phyloP scores from a whole-genome alignment of 1,140 invertebrate species.

The Cydia splendana region DNA sequence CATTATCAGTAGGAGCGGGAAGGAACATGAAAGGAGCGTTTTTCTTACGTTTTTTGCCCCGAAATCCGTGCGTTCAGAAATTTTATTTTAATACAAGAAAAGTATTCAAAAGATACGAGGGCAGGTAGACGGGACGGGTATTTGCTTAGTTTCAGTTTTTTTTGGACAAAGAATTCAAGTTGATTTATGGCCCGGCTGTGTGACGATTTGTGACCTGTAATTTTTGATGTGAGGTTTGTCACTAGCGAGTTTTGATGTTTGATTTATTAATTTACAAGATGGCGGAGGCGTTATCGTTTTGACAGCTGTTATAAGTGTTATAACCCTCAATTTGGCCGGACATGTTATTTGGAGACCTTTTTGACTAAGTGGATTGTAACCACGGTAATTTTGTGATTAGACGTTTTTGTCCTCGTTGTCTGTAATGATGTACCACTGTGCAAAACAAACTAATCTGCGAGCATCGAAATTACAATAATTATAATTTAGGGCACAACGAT shows the following conservation, averaged over 20 bases:
- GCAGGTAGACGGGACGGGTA: constrained; percentile 72
- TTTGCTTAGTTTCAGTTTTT: constrained; percentile 72
- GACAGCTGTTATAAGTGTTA: constrained; percentile 47
- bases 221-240: constrained; percentile 76
- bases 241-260: constrained; percentile 58
- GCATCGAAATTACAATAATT: too few species aligned
- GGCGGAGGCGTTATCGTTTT: constrained; percentile 30
- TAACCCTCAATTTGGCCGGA: constrained; percentile 61
- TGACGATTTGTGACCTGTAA: constrained; percentile 78
- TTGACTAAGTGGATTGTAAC: not conserved
- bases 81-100: constrained; percentile 78
- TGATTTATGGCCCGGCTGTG: constrained; percentile 72
- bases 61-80: constrained; percentile 70
- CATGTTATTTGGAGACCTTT: constrained; percentile 27
- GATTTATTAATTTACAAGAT: constrained; percentile 72
- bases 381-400: constrained; percentile 20
- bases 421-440: constrained; percentile 9
- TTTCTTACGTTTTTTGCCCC: constrained; percentile 75
- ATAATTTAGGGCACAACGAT: too few species aligned
- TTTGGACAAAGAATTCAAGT: constrained; percentile 68
- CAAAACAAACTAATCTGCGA: not conserved
- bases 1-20: constrained; percentile 47
- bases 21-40: constrained; percentile 59
- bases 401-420: not conserved
- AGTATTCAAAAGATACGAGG: constrained; percentile 75